Conservation (phyloP, 2,888 invertebrate species). For the Sesia apiformis region DNA sequence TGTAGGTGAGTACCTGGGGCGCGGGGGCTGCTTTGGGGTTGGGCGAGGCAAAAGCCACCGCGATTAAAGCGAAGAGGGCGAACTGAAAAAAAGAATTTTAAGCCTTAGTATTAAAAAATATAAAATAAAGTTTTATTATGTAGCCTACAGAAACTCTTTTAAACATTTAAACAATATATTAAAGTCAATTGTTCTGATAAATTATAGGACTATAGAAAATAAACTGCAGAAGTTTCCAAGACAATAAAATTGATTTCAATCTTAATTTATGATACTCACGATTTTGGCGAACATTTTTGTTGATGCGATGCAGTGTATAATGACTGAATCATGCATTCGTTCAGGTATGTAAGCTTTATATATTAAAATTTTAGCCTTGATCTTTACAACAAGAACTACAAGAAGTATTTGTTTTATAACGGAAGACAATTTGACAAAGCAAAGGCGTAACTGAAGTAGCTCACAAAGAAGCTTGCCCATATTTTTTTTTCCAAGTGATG, state of each 20-base stretch:
- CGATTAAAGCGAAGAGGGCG: conserved; percentile 64
- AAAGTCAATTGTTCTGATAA: no score
- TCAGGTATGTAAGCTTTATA: conserved; percentile 29
- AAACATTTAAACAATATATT: no score
- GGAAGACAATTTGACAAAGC: not conserved
- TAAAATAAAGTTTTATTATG: not conserved
- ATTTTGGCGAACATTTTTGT: conserved; percentile 51
- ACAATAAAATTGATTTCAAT: no score
- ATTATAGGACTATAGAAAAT: no score
- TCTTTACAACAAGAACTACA: conserved; percentile 2
- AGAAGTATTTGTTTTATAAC: not conserved
- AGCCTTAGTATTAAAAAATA: not conserved
- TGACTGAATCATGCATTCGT: conserved; percentile 31
- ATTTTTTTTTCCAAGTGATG: not conserved
- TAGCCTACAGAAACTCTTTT: not conserved
- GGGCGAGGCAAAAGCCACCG: conserved; percentile 63
- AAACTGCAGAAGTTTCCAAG: no score
- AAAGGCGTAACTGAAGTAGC: not conserved
- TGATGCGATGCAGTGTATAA: conserved; percentile 26
- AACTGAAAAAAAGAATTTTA: conserved; percentile 36
- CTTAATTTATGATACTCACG: conserved; percentile 25
- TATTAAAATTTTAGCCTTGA: conserved; percentile 20
- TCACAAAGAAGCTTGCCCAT: not conserved
- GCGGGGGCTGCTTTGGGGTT: conserved; percentile 34
- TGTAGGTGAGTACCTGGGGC: conserved; percentile 32